Percentiles rank a stretch among this genome's conserved stretches.
phyloP scores from a whole-genome alignment of 2,888 invertebrate genomes.

The Epinotia brunnichana region DNA sequence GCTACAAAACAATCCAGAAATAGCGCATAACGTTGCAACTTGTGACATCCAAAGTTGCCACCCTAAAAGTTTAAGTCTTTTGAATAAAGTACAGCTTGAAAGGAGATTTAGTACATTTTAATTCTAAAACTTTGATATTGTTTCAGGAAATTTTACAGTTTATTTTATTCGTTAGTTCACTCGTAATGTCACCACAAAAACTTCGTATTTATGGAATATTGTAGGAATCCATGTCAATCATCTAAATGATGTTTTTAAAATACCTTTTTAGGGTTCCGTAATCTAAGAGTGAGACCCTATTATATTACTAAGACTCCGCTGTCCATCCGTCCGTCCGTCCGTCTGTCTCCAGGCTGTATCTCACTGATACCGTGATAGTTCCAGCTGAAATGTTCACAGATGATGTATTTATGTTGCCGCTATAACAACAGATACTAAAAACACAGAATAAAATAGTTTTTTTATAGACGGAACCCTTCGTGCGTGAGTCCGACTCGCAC shows the following conservation, averaged over 20 bases:
- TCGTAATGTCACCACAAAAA: not conserved
- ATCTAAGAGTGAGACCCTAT: too few species aligned
- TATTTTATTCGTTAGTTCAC: not conserved
- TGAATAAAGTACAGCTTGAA: conserved; percentile 10
- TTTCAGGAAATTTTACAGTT: not conserved
- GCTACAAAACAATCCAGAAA: conserved; percentile 10
- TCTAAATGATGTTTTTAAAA: not conserved
- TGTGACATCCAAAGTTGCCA: conserved; percentile 10
- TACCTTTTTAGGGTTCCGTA: too few species aligned
- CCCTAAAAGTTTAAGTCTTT: conserved; percentile 8
- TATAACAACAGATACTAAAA: too few species aligned
- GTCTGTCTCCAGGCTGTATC: too few species aligned
- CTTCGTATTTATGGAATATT: not conserved
- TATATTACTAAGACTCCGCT: too few species aligned
- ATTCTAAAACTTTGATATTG: not conserved
- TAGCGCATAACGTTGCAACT: conserved; percentile 1
- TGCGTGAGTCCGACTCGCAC: too few species aligned
- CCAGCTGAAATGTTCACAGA: too few species aligned
- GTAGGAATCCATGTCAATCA: not conserved
- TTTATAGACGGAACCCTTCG: too few species aligned
- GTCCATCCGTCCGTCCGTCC: too few species aligned
- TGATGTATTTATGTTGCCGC: too few species aligned
- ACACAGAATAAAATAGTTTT: too few species aligned
- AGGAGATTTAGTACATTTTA: conserved; percentile 8
- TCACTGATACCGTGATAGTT: too few species aligned